These are phyloP conservation scores for Pristionchus maxplancki DNA, from an alignment of 2,888 invertebrate species.

Conservation along the genomic window DNA sequence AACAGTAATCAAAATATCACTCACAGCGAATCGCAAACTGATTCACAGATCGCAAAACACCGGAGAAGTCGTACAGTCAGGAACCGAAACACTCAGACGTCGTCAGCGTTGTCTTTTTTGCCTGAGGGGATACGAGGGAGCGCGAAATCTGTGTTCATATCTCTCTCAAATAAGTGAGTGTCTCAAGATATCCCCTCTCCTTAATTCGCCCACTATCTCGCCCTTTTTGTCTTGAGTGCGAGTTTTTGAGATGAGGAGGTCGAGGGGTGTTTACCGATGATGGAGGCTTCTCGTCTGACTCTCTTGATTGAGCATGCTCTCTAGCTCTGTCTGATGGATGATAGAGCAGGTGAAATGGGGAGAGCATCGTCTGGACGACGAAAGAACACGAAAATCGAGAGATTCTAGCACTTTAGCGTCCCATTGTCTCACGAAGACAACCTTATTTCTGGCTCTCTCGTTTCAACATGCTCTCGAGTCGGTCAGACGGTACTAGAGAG, in stretches of 20 bases:
- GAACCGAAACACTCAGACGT: neutral
- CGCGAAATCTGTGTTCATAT: conserved; percentile 21
- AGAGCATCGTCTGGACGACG: no score
- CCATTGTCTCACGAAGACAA: neutral
- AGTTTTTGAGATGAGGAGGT: neutral
- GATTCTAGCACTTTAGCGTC: neutral
- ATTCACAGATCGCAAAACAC: no score
- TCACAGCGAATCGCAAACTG: neutral
- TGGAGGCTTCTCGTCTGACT: neutral
- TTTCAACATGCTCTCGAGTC: no score
- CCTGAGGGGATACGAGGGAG: neutral
- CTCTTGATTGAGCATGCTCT: no score
- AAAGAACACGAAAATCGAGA: neutral
- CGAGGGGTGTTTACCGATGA: neutral
- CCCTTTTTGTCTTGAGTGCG: neutral
- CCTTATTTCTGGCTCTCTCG: no score
- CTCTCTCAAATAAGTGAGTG: neutral
- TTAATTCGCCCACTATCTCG: neutral
- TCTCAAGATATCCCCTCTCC: neutral
- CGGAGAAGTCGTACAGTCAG: neutral
- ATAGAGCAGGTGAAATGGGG: no score
- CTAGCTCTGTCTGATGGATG: no score
- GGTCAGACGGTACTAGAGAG: no score
- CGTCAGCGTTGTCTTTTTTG: neutral
- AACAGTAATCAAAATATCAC: neutral